Base-by-base conservation (phyloP, 53 echinoderm and acorn worm species). In the Paelopatides confundens region DNA sequence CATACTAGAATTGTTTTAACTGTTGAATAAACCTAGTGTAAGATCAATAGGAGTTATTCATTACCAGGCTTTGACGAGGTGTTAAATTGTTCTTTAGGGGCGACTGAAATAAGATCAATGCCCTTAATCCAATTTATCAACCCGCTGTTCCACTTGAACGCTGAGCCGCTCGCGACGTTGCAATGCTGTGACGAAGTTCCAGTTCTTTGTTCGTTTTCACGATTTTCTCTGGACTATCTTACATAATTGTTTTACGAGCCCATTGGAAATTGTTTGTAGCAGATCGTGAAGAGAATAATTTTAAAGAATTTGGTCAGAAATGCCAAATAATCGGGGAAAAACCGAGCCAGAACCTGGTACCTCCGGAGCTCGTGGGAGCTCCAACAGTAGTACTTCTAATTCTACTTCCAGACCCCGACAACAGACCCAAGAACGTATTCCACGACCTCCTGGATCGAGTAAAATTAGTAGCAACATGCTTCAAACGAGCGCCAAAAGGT, bases 401-500 rank as follows among this genome's bases (percentile, higher is more conserved):
- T 79, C 79, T 79, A 79, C 79, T 33, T 79, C 79, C 33, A 79
- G 79, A 79, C 50, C 79, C 21, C 79, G 79, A 32, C 79, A 79
- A 54, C 79, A 79, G 53, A 79, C 50, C 34, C 79, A 79, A 53
- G 79, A 79, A 29, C 79, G 79, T 79, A 79, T 79, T 79, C 79
- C 79, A 29, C 79, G 79, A 7, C 79, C 79, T 27, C 79, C 79
- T 79, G 79, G 79, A 79, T 79, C 79, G 53, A 79, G 79, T 53
- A 79, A 79, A 79, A 79, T 79, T 28, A 79, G 79, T 53, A 79
- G 79, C 51, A 79, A 79, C 51, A 79, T 79, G 90, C 89, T 95
- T 32, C 93, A 89, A 88, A 93, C 87, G 52, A 96, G 96, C 89
- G 91, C 96, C 86, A 96, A 89, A 95, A 96, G 96, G 96, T 96